Evolutionary conservation across 2,888 invertebrate species (phyloP).

Genomic region (Flabesymbios commensalis): DNA sequence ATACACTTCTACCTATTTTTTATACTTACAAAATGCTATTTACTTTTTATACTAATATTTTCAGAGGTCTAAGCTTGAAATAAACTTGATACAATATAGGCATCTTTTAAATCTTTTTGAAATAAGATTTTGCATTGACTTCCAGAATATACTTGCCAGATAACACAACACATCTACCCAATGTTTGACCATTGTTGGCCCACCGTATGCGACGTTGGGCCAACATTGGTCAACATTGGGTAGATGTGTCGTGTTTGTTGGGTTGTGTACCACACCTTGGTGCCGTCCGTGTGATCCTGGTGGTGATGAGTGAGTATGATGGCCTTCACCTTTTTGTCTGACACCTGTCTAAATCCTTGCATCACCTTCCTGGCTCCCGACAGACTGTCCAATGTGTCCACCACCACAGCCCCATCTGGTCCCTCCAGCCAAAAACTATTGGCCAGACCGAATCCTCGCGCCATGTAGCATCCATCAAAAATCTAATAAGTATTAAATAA

Average conservation of each 20-base stretch:
- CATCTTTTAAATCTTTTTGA: no score
- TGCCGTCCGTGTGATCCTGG: slow-evolving; percentile 49
- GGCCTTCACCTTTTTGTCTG: slow-evolving; percentile 44
- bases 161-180: background rate
- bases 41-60: no score
- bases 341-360: slow-evolving; percentile 43
- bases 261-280: slow-evolving; percentile 39
- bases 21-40: no score
- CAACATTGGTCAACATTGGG: no score
- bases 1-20: no score
- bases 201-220: no score
- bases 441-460: slow-evolving; percentile 47
- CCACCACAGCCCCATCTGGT: slow-evolving; percentile 42
- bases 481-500: no score
- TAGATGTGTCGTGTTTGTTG: no score
- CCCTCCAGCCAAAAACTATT: slow-evolving; percentile 52
- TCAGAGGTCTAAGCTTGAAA: no score
- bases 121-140: background rate
- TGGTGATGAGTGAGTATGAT: slow-evolving; percentile 54
- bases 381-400: slow-evolving; percentile 50
- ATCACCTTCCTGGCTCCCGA: slow-evolving; percentile 39
- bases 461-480: slow-evolving; percentile 45
- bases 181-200: no score
- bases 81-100: no score
- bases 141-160: background rate